phyloP scores from a whole-genome alignment of 2,113 vertebrate genomes.

The Oxyura jamaicensis region DNA sequence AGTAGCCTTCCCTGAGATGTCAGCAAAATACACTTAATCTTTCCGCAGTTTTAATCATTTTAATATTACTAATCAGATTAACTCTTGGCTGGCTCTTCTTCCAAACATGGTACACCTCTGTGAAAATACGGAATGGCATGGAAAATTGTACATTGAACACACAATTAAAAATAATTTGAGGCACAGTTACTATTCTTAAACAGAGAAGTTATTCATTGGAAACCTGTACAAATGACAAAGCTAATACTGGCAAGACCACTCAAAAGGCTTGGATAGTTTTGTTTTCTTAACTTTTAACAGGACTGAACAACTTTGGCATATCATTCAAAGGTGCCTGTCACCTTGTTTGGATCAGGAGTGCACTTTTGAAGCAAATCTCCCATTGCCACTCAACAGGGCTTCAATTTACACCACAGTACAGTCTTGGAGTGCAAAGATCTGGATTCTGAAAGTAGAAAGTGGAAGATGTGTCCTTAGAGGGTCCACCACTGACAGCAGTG shows the following conservation, averaged over 20 bases:
- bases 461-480: neutral
- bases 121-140: neutral
- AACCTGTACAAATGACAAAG: neutral
- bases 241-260: neutral
- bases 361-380: neutral
- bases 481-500: neutral
- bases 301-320: neutral
- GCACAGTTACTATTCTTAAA: neutral
- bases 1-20: neutral
- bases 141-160: neutral
- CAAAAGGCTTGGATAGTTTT: neutral
- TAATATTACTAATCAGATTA: slow-evolving; percentile 18
- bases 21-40: neutral
- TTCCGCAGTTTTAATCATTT: neutral
- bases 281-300: neutral
- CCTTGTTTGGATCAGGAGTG: neutral
- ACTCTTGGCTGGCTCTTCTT: neutral
- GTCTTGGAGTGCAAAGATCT: neutral
- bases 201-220: neutral
- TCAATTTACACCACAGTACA: neutral
- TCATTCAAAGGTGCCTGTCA: neutral
- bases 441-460: neutral
- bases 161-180: neutral
- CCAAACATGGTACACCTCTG: neutral
- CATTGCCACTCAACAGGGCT: neutral